A percentile compares a stretch with the other conserved stretches of the same genome.
phyloP scores from a whole-genome alignment of 1,140 invertebrate genomes.

The Neodiprion pinetum region DNA sequence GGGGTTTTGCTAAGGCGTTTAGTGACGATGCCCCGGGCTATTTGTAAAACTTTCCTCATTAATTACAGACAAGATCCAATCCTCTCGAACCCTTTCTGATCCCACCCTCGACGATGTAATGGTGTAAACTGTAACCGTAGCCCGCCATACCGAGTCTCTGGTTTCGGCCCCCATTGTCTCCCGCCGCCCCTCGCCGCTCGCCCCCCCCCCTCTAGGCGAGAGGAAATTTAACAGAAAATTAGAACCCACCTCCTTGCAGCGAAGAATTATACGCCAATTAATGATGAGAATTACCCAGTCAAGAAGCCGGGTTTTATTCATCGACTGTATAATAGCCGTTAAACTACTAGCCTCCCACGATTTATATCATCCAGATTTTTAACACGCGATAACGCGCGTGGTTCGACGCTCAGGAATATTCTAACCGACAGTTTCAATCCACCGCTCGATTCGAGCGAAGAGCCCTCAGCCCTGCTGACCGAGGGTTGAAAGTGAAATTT shows the following conservation, averaged over 20 bases:
- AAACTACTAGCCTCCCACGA: no score
- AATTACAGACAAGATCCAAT: constrained; percentile 55
- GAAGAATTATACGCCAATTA: constrained; percentile 40
- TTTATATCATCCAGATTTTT: no score
- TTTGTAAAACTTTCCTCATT: constrained; percentile 57
- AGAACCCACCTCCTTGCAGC: constrained; percentile 27
- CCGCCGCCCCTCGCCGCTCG: constrained; percentile 31
- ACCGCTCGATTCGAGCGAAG: no score
- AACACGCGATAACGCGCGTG: no score
- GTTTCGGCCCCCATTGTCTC: constrained; percentile 19
- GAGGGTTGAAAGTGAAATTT: constrained; percentile 3
- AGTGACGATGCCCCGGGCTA: constrained; percentile 45
- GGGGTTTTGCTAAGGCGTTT: constrained; percentile 38
- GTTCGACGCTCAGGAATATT: no score
- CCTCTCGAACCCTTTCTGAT: constrained; percentile 22
- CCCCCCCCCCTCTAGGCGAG: constrained; percentile 6
- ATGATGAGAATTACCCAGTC: constrained; percentile 23
- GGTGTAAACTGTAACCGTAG: constrained; percentile 9
- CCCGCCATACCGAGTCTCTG: constrained; percentile 21
- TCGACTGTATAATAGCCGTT: neutral
- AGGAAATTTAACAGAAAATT: constrained; percentile 51
- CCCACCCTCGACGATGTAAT: constrained; percentile 25
- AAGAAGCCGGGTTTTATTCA: neutral
- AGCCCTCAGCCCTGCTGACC: neutral
- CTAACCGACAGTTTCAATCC: no score